Evolutionary conservation across 2,797 vertebrate genomes (phyloP), one percentile per base, ranked within the genome.

Genomic region (Ataeniobius toweri): DNA sequence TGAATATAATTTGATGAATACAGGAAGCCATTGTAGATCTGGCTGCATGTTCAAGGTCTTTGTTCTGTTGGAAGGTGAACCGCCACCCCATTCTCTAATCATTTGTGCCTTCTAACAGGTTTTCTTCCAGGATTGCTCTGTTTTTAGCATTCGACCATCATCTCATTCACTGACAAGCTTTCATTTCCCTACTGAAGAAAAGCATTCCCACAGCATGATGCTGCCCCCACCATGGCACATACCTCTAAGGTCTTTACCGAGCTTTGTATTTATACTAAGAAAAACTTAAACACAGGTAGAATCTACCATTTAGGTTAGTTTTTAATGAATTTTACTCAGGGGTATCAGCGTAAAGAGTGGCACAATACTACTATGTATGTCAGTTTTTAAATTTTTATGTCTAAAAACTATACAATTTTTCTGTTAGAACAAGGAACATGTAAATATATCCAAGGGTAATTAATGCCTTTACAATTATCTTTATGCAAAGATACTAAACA

Each of bases 401-500:
- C 24, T 41, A 3, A 24, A n/a, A 67, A 41, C 39, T 41, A 44
- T 41, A 39, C 1, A 24, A 12, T 20, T 2, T 67, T 67, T 67
- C 20, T 2, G 10, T 67, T 41, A 12, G 4, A n/a, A 41, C 9
- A 28, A 22, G 10, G 8, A 36, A 39, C 20, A 48, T 13, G 12
- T 48, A 48, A 10, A 48, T 2, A 65, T 18, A 10, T 69, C 67
- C 24, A 13, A 44, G 9, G 63, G 20, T 3, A n/a, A 46, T 44
- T 26, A 24, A 44, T 69, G 67, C 12, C 67, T 69, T 69, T 69
- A 8, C 12, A 10, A 68, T 67, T 4, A 14, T 44, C 39, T 12
- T 12, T 5, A 75, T 31, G 51, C 14, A 84, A 77, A 71, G 18
- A 22, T 41, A 50, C 8, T 22, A 24, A 26, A 68, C 10, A 76